Evolutionary conservation across 2,888 invertebrate species (phyloP), one percentile per base, ranked within the genome.

Genomic region (Autographa gamma): DNA sequence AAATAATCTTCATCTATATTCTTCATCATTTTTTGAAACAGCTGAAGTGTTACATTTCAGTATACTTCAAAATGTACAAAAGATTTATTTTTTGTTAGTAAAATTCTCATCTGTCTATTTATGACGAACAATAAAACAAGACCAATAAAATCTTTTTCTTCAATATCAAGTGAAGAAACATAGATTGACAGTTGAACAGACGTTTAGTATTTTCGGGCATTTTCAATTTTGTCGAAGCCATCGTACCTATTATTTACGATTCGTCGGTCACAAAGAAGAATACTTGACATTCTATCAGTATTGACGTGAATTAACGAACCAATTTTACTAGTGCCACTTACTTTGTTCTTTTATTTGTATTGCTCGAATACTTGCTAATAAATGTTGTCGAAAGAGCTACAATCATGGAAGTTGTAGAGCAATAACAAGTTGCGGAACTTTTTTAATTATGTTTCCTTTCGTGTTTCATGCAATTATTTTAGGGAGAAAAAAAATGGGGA

Each of bases 141-240:
- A 43, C 38, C 18, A 18, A 7, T 52, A 18, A 52, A 52, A n/a
- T 7, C 34, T 60, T 34, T 8, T 16, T 8, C 18, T 60, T 63
- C 9, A 19, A 32, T 43, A 60, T 9, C 34, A 54, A 66, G 38
- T 32, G 14, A 18, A 60, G 48, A 19, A 60, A 38, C 25, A 25
- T n/a, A 62, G 58, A 69, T 70, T 66, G 72, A 43, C 38, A 25
- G 54, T n/a, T 19, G n/a, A 41, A 16, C 13, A 41, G 52, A 54
- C 13, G 19, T 66, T 65, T 41, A 63, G 31, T 41, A 52, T 13
- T 60, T 48, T 68, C 52, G 62, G 18, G 31, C 34, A 69, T 73
- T 80, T 76, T 61, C 52, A 66, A 66, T 77, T 73, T 71, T 41
- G 64, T 63, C 38, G 56, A 14, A 43, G 41, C 54, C 25, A 31